Conservation (phyloP, 2,113 vertebrate genomes). For the Petrocephalus microphthalmus region DNA sequence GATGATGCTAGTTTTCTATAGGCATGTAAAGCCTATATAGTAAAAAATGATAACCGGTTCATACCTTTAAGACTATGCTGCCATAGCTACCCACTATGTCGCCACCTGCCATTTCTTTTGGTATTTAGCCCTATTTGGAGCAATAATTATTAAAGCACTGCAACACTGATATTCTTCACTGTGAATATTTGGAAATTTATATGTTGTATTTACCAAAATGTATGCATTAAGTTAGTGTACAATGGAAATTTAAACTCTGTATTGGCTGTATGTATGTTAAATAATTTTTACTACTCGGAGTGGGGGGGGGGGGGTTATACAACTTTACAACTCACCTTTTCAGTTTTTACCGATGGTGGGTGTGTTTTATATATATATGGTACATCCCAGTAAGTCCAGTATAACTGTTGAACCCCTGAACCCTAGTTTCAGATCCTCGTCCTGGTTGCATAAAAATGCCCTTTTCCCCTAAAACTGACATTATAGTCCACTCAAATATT, state of each 20-base stretch:
- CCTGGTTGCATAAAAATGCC: background rate
- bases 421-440: background rate
- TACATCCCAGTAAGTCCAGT: background rate
- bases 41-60: background rate
- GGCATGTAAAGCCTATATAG: background rate
- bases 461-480: background rate
- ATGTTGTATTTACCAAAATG: background rate
- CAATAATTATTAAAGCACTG: background rate
- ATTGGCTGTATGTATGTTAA: conserved; percentile 11
- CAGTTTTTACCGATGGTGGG: conserved; percentile 3
- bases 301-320: background rate
- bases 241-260: background rate
- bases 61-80: background rate
- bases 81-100: background rate
- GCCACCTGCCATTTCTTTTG: background rate
- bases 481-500: conserved; percentile 13
- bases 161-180: background rate
- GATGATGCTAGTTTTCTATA: background rate
- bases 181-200: conserved; percentile 17
- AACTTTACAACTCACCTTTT: conserved; percentile 4
- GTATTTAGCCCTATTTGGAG: background rate
- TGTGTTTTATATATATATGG: conserved; percentile 11
- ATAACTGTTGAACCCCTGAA: background rate
- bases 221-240: background rate
- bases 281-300: conserved; percentile 3